These are phyloP conservation scores for Athrips mouffetella DNA, from an alignment of 2,888 invertebrate genomes.

Conservation along the genomic window DNA sequence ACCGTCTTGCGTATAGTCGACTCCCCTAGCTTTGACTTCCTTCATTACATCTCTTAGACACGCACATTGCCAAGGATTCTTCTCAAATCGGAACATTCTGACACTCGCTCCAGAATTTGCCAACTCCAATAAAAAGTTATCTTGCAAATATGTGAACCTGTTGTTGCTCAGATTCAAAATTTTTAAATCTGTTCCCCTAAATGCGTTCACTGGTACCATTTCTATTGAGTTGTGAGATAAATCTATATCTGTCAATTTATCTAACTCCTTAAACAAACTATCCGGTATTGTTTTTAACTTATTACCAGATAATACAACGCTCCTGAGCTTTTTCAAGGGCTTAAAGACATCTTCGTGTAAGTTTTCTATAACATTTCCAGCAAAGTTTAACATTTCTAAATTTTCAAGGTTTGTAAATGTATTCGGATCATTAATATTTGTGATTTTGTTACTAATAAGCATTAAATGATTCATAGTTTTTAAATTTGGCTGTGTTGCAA, in stretches of 20 bases:
- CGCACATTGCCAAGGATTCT: conserved; percentile 68
- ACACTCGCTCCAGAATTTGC: conserved; percentile 49
- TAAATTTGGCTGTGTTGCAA: conserved; percentile 43
- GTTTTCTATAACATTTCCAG: conserved; percentile 44
- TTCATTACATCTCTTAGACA: conserved; percentile 52
- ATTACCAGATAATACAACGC: conserved; percentile 48
- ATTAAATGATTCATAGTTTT: conserved; percentile 47
- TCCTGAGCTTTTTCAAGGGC: conserved; percentile 44
- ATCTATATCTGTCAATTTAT: conserved; percentile 44
- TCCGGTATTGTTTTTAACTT: conserved; percentile 46
- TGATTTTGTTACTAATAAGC: conserved; percentile 51
- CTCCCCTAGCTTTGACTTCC: conserved; percentile 47
- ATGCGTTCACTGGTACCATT: conserved; percentile 48
- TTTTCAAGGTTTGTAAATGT: conserved; percentile 42
- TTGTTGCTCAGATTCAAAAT: conserved; percentile 56
- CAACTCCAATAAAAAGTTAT: conserved; percentile 59
- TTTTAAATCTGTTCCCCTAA: conserved; percentile 47
- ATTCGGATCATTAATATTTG: conserved; percentile 30
- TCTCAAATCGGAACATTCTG: conserved; percentile 53
- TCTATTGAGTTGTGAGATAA: conserved; percentile 52
- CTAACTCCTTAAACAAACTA: conserved; percentile 45
- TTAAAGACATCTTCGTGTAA: conserved; percentile 47
- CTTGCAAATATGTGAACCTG: conserved; percentile 51
- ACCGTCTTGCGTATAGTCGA: conserved; percentile 46
- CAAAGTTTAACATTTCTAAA: conserved; percentile 50